Conservation (phyloP, 2,888 invertebrate species). For the Ophion ellenae region DNA sequence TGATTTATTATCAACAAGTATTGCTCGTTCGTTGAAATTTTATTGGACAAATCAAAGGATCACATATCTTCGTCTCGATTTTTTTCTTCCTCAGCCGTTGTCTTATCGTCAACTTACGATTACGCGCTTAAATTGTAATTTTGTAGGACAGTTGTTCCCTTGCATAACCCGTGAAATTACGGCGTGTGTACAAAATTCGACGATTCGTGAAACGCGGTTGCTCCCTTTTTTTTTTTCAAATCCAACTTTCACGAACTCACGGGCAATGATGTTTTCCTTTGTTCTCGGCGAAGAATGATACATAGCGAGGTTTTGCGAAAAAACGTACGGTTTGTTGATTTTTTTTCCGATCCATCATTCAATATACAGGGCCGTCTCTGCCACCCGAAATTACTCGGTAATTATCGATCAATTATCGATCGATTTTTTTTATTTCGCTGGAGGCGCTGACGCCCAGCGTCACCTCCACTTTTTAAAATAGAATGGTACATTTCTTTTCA, state of each 20-base stretch:
- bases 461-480: too few species aligned
- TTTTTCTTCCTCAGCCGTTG: conserved; percentile 46
- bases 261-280: conserved; percentile 22
- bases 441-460: too few species aligned
- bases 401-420: too few species aligned
- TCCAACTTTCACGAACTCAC: conserved; percentile 14
- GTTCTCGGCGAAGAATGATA: conserved; percentile 65
- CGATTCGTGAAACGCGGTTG: conserved; percentile 14
- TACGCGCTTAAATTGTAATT: conserved; percentile 65
- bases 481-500: too few species aligned
- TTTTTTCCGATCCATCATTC: not conserved
- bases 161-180: conserved; percentile 28
- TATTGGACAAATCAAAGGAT: conserved; percentile 33
- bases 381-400: too few species aligned
- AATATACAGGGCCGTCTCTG: not conserved
- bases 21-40: conserved; percentile 51
- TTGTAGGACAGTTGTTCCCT: conserved; percentile 63
- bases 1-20: conserved; percentile 56
- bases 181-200: conserved; percentile 41
- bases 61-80: conserved; percentile 11
- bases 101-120: conserved; percentile 60
- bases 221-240: conserved; percentile 21
- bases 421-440: too few species aligned
- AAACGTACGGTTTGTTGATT: not conserved
- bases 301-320: conserved; percentile 37